Evolutionary conservation across 2,797 vertebrate genomes (phyloP).

Genomic region (Moxostoma hubbsi): DNA sequence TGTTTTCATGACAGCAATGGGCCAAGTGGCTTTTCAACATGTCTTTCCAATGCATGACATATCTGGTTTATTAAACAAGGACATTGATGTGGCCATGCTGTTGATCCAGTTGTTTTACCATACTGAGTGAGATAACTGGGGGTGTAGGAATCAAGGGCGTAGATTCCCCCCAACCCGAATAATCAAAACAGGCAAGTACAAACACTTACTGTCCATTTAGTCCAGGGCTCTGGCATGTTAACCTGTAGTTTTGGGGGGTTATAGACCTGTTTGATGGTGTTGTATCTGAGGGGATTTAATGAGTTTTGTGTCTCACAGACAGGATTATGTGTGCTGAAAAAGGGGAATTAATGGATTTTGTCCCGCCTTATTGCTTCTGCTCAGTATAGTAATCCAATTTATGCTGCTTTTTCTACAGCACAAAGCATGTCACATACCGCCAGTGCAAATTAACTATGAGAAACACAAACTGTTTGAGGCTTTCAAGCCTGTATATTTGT

Average conservation of each 20-base stretch:
- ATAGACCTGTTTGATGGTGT: conserved; percentile 63
- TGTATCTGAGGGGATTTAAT: conserved; percentile 65
- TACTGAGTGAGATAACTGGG: too few species aligned
- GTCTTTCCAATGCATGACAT: too few species aligned
- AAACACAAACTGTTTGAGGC: conserved; percentile 25
- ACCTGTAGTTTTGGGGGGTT: conserved; percentile 68
- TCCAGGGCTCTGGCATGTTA: conserved; percentile 60
- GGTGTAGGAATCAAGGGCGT: too few species aligned
- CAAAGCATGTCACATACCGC: conserved; percentile 63
- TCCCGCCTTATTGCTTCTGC: conserved; percentile 56
- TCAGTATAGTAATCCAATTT: conserved; percentile 64
- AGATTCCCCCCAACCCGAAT: too few species aligned
- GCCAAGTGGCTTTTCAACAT: too few species aligned
- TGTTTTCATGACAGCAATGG: too few species aligned
- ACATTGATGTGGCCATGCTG: too few species aligned
- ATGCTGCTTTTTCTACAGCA: conserved; percentile 58
- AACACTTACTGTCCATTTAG: conserved; percentile 44
- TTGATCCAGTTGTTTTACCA: too few species aligned
- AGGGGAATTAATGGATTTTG: conserved; percentile 62
- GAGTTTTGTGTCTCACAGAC: conserved; percentile 67
- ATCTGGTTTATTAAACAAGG: too few species aligned
- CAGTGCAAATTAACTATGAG: conserved; percentile 57
- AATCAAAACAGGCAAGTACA: conserved; percentile 5
- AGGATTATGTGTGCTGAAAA: conserved; percentile 63
- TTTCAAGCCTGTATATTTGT: conserved; percentile 23